Evolutionary conservation across 2,113 vertebrate genomes (phyloP).

Genomic region (Cynocephalus volans): DNA sequence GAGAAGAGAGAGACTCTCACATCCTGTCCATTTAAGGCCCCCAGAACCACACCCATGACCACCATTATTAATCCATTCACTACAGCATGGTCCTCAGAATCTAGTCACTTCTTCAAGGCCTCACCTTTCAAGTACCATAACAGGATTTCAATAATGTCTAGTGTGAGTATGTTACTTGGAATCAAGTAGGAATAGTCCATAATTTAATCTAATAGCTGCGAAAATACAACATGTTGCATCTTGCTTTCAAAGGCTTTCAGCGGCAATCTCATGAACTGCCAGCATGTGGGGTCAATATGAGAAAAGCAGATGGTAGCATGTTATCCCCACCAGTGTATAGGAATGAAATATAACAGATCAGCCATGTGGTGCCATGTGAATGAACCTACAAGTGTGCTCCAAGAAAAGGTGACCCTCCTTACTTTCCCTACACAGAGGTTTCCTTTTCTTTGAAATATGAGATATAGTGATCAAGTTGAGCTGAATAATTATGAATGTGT

Average conservation of each 20-base stretch:
- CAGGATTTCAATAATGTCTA: background rate
- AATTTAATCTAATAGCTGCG: background rate
- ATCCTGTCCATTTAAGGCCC: too few relatives aligned
- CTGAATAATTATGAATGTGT: background rate
- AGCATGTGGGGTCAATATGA: conserved; percentile 10
- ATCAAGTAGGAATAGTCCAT: background rate
- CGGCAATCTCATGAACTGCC: background rate
- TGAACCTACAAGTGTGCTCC: background rate
- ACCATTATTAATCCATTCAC: too few relatives aligned
- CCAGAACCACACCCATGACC: too few relatives aligned
- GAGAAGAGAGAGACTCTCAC: too few relatives aligned
- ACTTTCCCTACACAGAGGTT: background rate
- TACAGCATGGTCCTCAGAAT: too few relatives aligned
- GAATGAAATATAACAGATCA: background rate
- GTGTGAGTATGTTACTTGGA: background rate
- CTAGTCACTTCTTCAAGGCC: too few relatives aligned
- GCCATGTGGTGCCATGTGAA: too few relatives aligned
- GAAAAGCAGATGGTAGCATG: background rate
- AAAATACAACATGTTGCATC: background rate
- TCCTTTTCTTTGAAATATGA: background rate
- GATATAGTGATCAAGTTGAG: background rate
- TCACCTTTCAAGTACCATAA: too few relatives aligned
- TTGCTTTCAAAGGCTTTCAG: background rate
- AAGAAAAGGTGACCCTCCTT: background rate
- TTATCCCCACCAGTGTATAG: background rate